A percentile compares a stretch with the other conserved stretches of the same genome.
Evolutionary conservation across 2,888 invertebrate genomes (phyloP).

Genomic region (Pyrochroa serraticornis): DNA sequence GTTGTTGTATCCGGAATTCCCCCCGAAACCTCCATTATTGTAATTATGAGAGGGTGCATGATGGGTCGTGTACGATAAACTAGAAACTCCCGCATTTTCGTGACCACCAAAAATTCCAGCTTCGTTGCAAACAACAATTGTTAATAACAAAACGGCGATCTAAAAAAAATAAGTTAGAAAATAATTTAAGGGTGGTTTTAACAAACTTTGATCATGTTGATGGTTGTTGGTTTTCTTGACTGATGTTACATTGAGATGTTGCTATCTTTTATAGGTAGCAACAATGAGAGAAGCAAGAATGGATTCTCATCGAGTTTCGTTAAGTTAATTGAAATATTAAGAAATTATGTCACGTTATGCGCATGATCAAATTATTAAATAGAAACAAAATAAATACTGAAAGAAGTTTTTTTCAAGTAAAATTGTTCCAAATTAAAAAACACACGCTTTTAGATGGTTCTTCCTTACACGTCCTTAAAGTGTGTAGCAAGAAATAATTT

Average conservation of each 20-base stretch:
- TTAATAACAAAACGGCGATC: not conserved
- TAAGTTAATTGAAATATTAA: conserved; percentile 19
- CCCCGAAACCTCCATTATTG: not conserved
- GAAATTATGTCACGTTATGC: conserved; percentile 16
- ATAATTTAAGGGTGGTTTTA: not conserved
- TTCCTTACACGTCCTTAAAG: too few relatives aligned
- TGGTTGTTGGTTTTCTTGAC: too few relatives aligned
- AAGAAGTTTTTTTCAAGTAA: too few relatives aligned
- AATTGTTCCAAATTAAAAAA: too few relatives aligned
- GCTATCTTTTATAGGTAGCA: too few relatives aligned
- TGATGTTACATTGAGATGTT: too few relatives aligned
- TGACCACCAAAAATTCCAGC: not conserved
- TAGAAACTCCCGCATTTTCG: conserved; percentile 25
- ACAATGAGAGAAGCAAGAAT: too few relatives aligned
- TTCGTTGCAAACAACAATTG: not conserved
- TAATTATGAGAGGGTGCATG: conserved; percentile 25
- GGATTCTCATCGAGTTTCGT: conserved; percentile 7
- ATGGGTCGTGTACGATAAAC: conserved; percentile 33
- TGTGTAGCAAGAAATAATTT: too few relatives aligned
- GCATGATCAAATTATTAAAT: conserved; percentile 9
- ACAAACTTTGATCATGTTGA: too few relatives aligned
- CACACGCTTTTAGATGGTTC: too few relatives aligned
- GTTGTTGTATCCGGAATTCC: not conserved
- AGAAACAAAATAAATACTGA: too few relatives aligned
- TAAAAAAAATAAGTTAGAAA: not conserved